A percentile compares a stretch with the other conserved stretches of the same genome.
Evolutionary conservation across 2,113 vertebrate species (phyloP).

Genomic region (Pterophyllum scalare): DNA sequence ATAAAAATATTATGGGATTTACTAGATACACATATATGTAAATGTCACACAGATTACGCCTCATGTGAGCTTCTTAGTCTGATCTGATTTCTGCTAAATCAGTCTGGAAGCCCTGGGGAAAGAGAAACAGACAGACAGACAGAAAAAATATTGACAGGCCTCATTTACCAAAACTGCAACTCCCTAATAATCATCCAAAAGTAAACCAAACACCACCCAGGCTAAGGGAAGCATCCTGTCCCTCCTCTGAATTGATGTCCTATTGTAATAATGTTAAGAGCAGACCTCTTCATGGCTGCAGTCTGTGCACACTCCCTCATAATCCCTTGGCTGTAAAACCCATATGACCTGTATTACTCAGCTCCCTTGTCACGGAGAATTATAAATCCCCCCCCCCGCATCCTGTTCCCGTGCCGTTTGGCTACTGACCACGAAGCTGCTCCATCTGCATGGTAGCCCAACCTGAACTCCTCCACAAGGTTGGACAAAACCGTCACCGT

Average conservation of each 20-base stretch:
- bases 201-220: not conserved
- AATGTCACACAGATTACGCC: conserved; percentile 76
- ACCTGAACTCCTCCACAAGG: not conserved
- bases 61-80: conserved; percentile 75
- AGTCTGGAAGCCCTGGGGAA: conserved; percentile 56
- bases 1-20: conserved; percentile 74
- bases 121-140: conserved; percentile 8
- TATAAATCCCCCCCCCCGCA: conserved; percentile 61
- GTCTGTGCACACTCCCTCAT: conserved; percentile 62
- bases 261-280: conserved; percentile 65
- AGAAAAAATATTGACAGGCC: not conserved
- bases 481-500: not conserved
- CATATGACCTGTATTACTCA: conserved; percentile 80
- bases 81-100: conserved; percentile 76
- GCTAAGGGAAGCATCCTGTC: not conserved
- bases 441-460: conserved; percentile 60
- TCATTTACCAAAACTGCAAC: not conserved
- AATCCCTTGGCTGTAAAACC: conserved; percentile 77
- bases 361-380: conserved; percentile 74
- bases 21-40: conserved; percentile 72
- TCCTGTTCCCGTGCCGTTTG: conserved; percentile 58
- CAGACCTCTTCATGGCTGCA: conserved; percentile 59
- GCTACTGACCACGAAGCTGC: conserved; percentile 32
- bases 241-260: conserved; percentile 39
- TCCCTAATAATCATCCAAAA: not conserved